Conservation (phyloP, 2,797 vertebrate species). For the Clarias pachynema region DNA sequence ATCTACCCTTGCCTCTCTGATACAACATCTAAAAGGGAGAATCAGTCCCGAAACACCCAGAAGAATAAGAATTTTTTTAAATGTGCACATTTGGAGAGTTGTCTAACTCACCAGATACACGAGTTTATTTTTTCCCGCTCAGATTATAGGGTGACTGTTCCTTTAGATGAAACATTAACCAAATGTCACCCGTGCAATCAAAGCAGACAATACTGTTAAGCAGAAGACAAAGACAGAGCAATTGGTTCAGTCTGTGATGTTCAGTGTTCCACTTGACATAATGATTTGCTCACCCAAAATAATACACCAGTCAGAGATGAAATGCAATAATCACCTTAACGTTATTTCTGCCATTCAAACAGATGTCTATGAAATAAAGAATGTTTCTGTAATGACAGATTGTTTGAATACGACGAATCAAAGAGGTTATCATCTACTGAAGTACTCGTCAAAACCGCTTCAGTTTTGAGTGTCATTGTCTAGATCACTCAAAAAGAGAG, state of each 20-base stretch:
- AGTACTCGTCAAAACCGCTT: background rate
- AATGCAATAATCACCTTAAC: background rate
- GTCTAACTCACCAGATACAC: background rate
- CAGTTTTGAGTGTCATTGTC: background rate
- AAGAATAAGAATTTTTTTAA: background rate
- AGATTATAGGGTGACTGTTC: background rate
- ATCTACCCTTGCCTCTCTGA: no score
- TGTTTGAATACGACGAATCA: conserved; percentile 3
- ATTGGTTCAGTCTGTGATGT: background rate
- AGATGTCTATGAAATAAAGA: background rate
- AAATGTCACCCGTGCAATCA: conserved; percentile 9
- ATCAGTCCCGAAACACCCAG: background rate
- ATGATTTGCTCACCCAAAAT: conserved; percentile 7
- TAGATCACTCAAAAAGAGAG: background rate
- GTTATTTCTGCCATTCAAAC: background rate
- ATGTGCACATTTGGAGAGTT: background rate
- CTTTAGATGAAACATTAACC: background rate
- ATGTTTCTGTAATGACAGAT: background rate
- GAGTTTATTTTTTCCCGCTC: background rate
- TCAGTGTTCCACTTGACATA: conserved; percentile 1
- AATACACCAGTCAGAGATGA: background rate
- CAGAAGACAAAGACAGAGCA: background rate
- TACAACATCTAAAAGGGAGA: background rate
- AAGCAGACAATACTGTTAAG: background rate
- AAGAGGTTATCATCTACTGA: background rate